Evolutionary conservation across 2,888 invertebrate genomes (phyloP).

Genomic region (Opisthograptis luteolata): DNA sequence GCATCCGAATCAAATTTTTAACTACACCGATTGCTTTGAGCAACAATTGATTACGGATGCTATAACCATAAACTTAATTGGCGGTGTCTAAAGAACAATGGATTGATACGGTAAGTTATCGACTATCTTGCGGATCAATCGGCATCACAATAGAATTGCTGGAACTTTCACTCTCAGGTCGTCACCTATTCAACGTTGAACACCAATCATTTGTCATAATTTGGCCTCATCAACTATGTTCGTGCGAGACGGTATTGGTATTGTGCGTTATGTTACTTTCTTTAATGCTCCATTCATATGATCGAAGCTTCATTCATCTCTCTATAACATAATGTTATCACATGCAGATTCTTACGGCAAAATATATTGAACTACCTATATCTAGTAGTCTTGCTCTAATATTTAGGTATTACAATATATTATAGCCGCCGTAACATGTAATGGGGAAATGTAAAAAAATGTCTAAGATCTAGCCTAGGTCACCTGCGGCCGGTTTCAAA

Average conservation of each 20-base stretch:
- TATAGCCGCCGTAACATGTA: too few relatives aligned
- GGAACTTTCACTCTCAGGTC: conserved; percentile 58
- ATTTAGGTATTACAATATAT: too few relatives aligned
- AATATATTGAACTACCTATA: too few relatives aligned
- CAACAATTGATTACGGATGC: conserved; percentile 37
- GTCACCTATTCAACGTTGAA: conserved; percentile 49
- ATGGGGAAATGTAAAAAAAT: too few relatives aligned
- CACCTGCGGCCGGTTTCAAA: too few relatives aligned
- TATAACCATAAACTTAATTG: conserved; percentile 56
- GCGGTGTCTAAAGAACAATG: conserved; percentile 65
- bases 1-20: conserved; percentile 31
- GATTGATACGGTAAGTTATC: conserved; percentile 61
- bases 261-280: conserved; percentile 28
- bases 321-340: conserved; percentile 9
- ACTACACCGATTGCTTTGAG: conserved; percentile 30
- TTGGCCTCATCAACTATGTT: conserved; percentile 59
- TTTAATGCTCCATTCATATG: background rate
- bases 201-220: conserved; percentile 55
- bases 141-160: conserved; percentile 69
- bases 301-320: background rate
- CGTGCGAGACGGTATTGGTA: conserved; percentile 48
- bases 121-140: conserved; percentile 64
- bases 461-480: too few relatives aligned
- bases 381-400: too few relatives aligned
- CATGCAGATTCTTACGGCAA: too few relatives aligned